Evolutionary conservation across 2,113 vertebrate species (phyloP), one percentile per base, ranked within the genome.

Genomic region (Amia ocellicauda): DNA sequence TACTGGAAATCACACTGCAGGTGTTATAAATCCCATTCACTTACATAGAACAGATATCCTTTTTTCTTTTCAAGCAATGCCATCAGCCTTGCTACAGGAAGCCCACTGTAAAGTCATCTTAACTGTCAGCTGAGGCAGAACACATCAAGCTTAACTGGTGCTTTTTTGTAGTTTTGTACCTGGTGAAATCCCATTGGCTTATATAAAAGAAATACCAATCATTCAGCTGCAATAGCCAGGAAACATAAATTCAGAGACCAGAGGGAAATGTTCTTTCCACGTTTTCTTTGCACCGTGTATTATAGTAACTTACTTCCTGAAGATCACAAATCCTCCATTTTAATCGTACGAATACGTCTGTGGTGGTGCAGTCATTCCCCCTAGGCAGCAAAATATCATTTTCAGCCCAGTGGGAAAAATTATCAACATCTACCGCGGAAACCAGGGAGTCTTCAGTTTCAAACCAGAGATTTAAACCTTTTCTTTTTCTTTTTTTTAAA

Each of bases 311-410:
- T 54, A 22, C 51, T 24, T 11, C 14, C 24, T 23, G 20, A 54
- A 27, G n/a, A 54, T 27, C 20, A 13, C 51, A 23, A 24, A 54
- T 54, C 22, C 24, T 10, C 22, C 22, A 22, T 3, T 24, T 20
- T 13, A 54, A 24, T 23, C 22, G 72, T 79, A 69, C 76, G 71
- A 75, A 79, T 73, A 76, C 76, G 74, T 79, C 76, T 83, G 83
- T 62, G 79, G 80, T 78, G 72, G 69, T 66, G 67, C 36, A 69
- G 74, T 75, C 73, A 74, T 76, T 84, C 77, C 79, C 80, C 80
- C 13, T 59, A 70, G 75, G 84, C 82, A 79, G 80, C 68, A 80
- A 77, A 87, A 84, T 84, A 86, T 87, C 79, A 78, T 75, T 85
- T 86, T 86, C 83, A 71, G 72, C 60, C 72, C 61, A 47, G 64